Evolutionary conservation across 2,113 vertebrate genomes (phyloP).

Genomic region (Corythornis madagascariensis): DNA sequence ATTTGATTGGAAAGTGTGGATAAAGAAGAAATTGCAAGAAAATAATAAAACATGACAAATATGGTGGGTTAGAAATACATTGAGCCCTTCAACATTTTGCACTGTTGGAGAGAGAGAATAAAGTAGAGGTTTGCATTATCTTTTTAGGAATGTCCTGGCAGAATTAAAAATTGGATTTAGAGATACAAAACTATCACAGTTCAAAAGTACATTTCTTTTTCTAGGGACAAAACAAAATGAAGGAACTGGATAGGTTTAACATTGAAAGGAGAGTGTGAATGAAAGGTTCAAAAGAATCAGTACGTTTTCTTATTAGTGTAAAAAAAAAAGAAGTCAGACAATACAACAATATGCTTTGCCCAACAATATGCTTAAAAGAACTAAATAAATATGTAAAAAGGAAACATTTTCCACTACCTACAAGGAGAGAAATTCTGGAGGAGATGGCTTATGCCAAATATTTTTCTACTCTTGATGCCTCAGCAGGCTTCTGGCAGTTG

Average conservation of each 20-base stretch:
- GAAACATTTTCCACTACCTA: constrained; percentile 66
- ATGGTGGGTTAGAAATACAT: background rate
- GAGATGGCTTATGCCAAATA: constrained; percentile 54
- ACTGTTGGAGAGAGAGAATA: background rate
- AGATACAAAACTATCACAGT: background rate
- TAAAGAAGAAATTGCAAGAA: background rate
- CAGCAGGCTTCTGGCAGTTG: constrained; percentile 60
- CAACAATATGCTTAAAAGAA: constrained; percentile 16
- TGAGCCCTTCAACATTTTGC: background rate
- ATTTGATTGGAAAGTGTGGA: background rate
- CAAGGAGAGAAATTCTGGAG: constrained; percentile 54
- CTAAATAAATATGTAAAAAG: constrained; percentile 60
- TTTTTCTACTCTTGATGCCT: constrained; percentile 67
- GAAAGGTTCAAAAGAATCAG: background rate
- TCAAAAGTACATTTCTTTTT: background rate
- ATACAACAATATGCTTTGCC: no score
- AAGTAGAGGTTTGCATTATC: background rate
- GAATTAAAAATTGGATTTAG: background rate
- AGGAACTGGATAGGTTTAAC: background rate
- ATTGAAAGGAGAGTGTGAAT: background rate
- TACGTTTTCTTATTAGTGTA: background rate
- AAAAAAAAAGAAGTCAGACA: constrained; percentile 2
- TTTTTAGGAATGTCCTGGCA: background rate
- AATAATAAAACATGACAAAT: background rate
- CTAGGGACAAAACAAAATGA: background rate